phyloP scores from a whole-genome alignment of 1,140 invertebrate species.

The Calliphora vicina region DNA sequence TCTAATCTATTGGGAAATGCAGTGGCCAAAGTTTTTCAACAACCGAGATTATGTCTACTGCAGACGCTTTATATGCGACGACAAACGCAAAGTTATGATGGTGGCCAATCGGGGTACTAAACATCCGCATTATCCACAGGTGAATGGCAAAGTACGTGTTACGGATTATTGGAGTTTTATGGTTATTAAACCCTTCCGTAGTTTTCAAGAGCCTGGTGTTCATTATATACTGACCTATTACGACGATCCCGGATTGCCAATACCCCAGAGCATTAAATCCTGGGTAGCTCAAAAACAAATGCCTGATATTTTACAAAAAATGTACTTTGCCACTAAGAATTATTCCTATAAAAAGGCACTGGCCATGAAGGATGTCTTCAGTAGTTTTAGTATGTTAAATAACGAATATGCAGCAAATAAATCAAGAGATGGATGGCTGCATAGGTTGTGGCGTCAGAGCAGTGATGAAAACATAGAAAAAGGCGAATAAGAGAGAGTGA shows the following conservation, averaged over 20 bases:
- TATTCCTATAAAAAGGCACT: slow-evolving; percentile 55
- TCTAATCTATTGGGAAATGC: slow-evolving; percentile 87
- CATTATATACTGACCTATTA: slow-evolving; percentile 88
- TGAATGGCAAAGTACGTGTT: slow-evolving; percentile 67
- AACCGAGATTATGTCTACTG: slow-evolving; percentile 90
- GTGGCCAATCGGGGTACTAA: slow-evolving; percentile 64
- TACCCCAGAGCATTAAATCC: slow-evolving; percentile 71
- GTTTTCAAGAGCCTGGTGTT: slow-evolving; percentile 63
- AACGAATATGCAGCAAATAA: slow-evolving; percentile 56
- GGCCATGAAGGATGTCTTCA: slow-evolving; percentile 58
- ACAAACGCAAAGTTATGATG: slow-evolving; percentile 64
- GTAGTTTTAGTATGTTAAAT: slow-evolving; percentile 49
- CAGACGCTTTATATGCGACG: slow-evolving; percentile 73
- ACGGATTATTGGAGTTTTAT: slow-evolving; percentile 86
- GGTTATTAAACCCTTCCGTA: slow-evolving; percentile 75
- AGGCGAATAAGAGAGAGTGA: background rate
- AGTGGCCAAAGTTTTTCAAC: slow-evolving; percentile 85
- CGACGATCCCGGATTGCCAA: slow-evolving; percentile 82
- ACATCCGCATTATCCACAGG: slow-evolving; percentile 59
- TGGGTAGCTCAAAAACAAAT: slow-evolving; percentile 71
- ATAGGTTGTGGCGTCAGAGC: background rate
- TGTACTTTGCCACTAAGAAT: slow-evolving; percentile 60
- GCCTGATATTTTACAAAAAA: slow-evolving; percentile 61
- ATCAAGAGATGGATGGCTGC: slow-evolving; percentile 53
- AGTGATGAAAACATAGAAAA: background rate